Evolutionary conservation across 2,113 vertebrate species (phyloP).

Genomic region (Syngnathus typhle): DNA sequence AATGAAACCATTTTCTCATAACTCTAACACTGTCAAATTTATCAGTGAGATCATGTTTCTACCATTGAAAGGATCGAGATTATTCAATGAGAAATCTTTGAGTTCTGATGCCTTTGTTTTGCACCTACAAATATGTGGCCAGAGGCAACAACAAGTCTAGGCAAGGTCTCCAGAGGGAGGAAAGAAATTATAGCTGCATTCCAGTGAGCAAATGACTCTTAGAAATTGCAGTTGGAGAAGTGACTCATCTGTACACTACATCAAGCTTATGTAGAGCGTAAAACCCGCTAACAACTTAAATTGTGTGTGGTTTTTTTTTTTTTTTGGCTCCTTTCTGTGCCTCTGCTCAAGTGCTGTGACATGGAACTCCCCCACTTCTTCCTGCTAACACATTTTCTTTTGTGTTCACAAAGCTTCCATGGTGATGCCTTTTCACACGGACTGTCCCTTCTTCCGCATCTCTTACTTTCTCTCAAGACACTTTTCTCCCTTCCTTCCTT

Average conservation of each 20-base stretch:
- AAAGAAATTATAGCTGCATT: neutral
- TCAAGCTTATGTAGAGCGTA: neutral
- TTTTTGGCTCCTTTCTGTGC: conserved; percentile 11
- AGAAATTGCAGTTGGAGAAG: neutral
- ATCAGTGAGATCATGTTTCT: neutral
- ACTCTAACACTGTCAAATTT: neutral
- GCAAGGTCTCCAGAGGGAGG: neutral
- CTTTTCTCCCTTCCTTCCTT: conserved; percentile 20
- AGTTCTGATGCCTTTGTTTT: neutral
- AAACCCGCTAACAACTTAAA: neutral
- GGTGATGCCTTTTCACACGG: conserved; percentile 53
- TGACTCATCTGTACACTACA: neutral
- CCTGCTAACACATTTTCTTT: conserved; percentile 45
- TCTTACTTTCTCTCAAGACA: conserved; percentile 11
- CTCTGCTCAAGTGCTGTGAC: conserved; percentile 39
- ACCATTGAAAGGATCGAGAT: neutral
- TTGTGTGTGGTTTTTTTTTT: neutral
- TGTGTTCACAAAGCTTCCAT: conserved; percentile 51
- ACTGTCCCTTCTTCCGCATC: conserved; percentile 44
- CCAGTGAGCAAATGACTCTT: neutral
- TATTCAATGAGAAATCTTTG: neutral
- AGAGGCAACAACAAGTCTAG: conserved; percentile 12
- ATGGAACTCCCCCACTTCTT: conserved; percentile 27
- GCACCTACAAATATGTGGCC: neutral
- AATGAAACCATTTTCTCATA: neutral